Evolutionary conservation across 2,888 invertebrate species (phyloP).

Genomic region (Drosophila eohydei): DNA sequence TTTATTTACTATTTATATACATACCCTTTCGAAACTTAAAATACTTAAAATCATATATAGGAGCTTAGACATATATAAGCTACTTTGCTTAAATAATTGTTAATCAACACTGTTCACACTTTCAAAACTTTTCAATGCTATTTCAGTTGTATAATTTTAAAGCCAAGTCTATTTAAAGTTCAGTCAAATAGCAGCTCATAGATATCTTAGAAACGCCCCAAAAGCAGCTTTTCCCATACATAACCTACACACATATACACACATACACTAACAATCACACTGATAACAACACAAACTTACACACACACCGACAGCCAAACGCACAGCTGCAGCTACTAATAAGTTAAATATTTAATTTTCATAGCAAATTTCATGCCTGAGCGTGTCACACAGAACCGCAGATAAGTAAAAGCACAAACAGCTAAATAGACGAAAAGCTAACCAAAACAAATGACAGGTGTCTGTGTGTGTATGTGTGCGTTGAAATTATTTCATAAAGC

Average conservation of each 20-base stretch:
- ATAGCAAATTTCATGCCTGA: conserved; percentile 65
- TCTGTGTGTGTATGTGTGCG: conserved; percentile 20
- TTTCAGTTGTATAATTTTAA: not conserved
- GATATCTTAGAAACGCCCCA: too few species aligned
- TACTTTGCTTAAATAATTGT: not conserved
- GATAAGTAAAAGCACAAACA: conserved; percentile 25
- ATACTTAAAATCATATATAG: too few species aligned
- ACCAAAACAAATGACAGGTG: conserved; percentile 42
- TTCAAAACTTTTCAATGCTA: conserved; percentile 3
- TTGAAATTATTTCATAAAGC: conserved; percentile 67
- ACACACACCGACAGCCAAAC: not conserved
- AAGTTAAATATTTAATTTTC: conserved; percentile 60
- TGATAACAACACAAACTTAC: conserved; percentile 4
- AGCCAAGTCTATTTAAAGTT: too few species aligned
- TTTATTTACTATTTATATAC: not conserved
- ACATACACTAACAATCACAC: not conserved
- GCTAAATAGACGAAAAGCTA: conserved; percentile 14
- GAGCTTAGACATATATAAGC: not conserved
- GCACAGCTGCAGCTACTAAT: conserved; percentile 5
- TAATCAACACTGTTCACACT: not conserved
- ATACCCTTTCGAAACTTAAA: too few species aligned
- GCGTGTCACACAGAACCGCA: conserved; percentile 53
- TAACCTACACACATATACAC: too few species aligned
- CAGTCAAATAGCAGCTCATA: too few species aligned
- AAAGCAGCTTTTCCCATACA: too few species aligned